A percentile compares a stretch with the other conserved stretches of the same genome.
Evolutionary conservation across 2,797 vertebrate genomes (phyloP).

Genomic region (Argyrosomus regius): DNA sequence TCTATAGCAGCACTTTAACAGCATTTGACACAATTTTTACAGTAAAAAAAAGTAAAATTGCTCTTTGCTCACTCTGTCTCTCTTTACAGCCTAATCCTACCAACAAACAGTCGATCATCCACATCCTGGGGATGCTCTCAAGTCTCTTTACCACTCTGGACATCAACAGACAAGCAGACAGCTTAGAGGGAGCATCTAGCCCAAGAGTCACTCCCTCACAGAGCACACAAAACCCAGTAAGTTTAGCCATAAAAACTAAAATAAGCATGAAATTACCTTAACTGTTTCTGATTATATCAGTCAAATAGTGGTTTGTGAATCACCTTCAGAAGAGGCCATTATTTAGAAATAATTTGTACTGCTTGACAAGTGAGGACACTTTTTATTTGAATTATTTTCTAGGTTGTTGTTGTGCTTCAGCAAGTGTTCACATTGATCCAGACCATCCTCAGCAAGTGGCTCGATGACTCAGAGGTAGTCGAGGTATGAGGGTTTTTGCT

Average conservation of each 20-base stretch:
- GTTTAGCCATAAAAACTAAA: conserved; percentile 47
- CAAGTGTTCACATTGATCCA: conserved; percentile 96
- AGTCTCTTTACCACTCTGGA: conserved; percentile 97
- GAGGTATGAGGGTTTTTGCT: conserved; percentile 86
- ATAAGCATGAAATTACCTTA: not conserved
- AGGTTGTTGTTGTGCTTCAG: conserved; percentile 97
- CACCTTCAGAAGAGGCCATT: no score
- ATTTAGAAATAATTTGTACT: no score
- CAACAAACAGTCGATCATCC: conserved; percentile 92
- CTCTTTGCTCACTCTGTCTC: conserved; percentile 3
- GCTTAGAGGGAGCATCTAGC: conserved; percentile 83
- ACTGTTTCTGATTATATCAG: not conserved
- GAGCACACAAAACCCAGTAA: conserved; percentile 91
- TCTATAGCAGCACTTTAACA: not conserved
- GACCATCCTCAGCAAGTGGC: conserved; percentile 96
- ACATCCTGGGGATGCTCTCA: conserved; percentile 95
- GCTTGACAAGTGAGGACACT: not conserved
- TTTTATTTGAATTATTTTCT: not conserved
- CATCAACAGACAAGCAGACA: conserved; percentile 90
- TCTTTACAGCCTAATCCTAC: conserved; percentile 89
- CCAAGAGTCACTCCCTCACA: conserved; percentile 85
- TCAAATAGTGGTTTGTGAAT: not conserved
- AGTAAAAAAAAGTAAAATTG: not conserved
- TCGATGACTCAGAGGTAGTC: conserved; percentile 95
- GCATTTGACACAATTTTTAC: not conserved